Evolutionary conservation across 2,888 invertebrate species (phyloP).

Genomic region (Lypha dubia): DNA sequence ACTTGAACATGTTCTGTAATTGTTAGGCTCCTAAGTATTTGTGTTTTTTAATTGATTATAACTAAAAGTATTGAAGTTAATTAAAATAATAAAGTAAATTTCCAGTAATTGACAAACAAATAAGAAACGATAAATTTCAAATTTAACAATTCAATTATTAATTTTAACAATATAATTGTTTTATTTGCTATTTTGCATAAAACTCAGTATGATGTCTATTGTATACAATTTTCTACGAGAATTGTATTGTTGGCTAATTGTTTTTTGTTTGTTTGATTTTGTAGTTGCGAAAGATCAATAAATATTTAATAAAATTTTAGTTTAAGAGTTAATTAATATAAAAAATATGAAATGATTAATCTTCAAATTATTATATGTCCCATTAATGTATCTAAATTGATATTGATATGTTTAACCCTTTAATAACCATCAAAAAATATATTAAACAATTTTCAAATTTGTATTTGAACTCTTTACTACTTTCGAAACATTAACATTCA

Average conservation of each 20-base stretch:
- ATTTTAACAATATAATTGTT: background rate
- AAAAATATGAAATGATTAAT: slow-evolving; percentile 18
- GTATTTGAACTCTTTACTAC: too few relatives aligned
- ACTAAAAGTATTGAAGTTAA: slow-evolving; percentile 37
- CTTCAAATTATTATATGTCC: background rate
- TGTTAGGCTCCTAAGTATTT: slow-evolving; percentile 45
- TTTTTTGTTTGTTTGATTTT: too few relatives aligned
- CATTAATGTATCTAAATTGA: background rate
- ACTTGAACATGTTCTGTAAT: slow-evolving; percentile 57
- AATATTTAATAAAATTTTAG: slow-evolving; percentile 2
- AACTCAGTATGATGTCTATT: background rate
- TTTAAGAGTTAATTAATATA: slow-evolving; percentile 17
- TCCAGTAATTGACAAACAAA: slow-evolving; percentile 39
- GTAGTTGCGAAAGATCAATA: slow-evolving; percentile 7
- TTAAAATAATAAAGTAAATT: slow-evolving; percentile 19
- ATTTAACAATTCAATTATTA: slow-evolving; percentile 24
- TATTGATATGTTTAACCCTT: too few relatives aligned
- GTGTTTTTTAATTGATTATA: slow-evolving; percentile 60
- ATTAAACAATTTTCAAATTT: too few relatives aligned
- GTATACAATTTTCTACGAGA: background rate
- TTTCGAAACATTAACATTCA: too few relatives aligned
- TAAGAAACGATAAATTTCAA: slow-evolving; percentile 35
- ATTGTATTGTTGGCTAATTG: background rate
- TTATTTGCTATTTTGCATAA: background rate
- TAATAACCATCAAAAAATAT: too few relatives aligned